A percentile compares a stretch with the other conserved stretches of the same genome.
These are phyloP conservation scores for Corvus hawaiiensis DNA, from an alignment of 2,113 vertebrate genomes.

Conservation along the genomic window DNA sequence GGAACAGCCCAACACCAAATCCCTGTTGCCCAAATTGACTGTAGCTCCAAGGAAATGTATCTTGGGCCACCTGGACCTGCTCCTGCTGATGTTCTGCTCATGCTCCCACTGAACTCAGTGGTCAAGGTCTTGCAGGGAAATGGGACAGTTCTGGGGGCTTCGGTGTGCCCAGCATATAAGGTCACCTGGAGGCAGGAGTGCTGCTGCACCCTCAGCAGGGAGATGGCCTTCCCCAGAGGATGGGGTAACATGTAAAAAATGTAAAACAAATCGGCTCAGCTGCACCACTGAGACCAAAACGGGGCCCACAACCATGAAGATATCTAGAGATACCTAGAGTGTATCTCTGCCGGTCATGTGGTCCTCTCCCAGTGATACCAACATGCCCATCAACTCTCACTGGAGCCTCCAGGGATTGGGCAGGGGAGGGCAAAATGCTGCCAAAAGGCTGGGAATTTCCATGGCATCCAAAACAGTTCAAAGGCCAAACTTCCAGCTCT, in stretches of 20 bases:
- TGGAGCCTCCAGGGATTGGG: background rate
- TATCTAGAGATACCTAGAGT: background rate
- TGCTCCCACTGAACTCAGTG: background rate
- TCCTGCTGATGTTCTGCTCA: background rate
- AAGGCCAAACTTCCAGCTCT: background rate
- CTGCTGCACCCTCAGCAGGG: background rate
- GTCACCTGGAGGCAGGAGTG: background rate
- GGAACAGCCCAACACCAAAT: background rate
- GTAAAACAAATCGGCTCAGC: background rate
- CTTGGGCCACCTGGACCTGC: background rate
- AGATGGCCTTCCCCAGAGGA: background rate
- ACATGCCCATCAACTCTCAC: background rate
- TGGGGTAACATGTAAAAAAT: background rate
- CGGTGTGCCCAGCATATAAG: background rate
- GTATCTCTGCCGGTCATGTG: fast-evolving
- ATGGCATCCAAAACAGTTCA: background rate
- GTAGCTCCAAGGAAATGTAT: background rate
- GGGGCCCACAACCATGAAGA: background rate
- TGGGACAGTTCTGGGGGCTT: fast-evolving
- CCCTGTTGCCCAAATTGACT: background rate
- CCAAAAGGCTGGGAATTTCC: background rate
- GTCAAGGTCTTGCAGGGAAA: background rate
- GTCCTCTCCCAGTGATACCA: background rate
- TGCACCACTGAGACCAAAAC: background rate
- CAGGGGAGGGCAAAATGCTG: background rate